phyloP scores from a whole-genome alignment of 2,797 vertebrate genomes.

The Pogonophryne albipinna region DNA sequence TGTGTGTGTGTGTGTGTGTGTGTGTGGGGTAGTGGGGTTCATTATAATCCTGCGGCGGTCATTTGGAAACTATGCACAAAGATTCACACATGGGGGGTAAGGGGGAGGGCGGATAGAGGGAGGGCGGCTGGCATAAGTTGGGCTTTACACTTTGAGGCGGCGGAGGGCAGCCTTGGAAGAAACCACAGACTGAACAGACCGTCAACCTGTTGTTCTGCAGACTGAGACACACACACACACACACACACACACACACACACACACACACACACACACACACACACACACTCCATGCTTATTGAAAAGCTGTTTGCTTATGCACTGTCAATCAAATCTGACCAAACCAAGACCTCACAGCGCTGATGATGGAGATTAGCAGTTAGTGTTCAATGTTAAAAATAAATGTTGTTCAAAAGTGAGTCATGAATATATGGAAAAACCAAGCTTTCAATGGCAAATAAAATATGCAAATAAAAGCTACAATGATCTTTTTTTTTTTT shows the following conservation, averaged over 20 bases:
- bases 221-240: neutral
- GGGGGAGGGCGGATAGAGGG: slow-evolving; percentile 51
- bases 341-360: neutral
- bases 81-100: slow-evolving; percentile 75
- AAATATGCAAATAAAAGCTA: neutral
- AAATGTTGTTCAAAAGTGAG: neutral
- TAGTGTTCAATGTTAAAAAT: neutral
- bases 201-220: slow-evolving; percentile 30
- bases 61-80: slow-evolving; percentile 85
- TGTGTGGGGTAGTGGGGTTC: slow-evolving; percentile 32
- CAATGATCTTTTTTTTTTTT: neutral
- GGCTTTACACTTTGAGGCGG: slow-evolving; percentile 77
- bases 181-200: slow-evolving; percentile 40
- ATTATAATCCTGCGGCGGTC: slow-evolving; percentile 68
- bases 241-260: neutral
- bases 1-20: slow-evolving; percentile 28
- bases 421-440: neutral
- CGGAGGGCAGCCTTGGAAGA: slow-evolving; percentile 59
- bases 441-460: neutral
- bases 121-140: slow-evolving; percentile 66
- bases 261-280: neutral
- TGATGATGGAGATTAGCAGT: neutral
- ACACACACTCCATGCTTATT: neutral
- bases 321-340: neutral
- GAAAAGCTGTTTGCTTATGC: neutral